Percentiles rank a stretch among this genome's conserved stretches.
These are phyloP conservation scores for Pandemis heparana DNA, from an alignment of 2,888 invertebrate genomes.

Conservation along the genomic window DNA sequence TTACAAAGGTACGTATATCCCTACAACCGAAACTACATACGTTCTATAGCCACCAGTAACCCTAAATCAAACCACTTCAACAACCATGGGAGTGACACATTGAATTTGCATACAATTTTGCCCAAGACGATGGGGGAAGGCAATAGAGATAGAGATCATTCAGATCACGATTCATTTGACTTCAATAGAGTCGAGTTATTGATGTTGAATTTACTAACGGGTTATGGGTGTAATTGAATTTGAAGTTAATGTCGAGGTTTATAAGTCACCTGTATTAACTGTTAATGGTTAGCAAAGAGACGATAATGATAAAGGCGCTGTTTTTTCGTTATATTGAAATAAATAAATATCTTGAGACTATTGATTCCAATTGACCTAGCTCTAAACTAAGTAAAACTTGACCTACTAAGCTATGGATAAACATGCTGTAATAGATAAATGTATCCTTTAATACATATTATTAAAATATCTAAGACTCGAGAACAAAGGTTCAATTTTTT, in stretches of 20 bases:
- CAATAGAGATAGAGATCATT: conserved; percentile 51
- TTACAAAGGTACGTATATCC: not conserved
- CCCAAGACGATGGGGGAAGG: conserved; percentile 55
- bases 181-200: conserved; percentile 40
- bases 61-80: conserved; percentile 57
- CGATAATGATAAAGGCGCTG: too few species aligned
- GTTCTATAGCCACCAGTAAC: conserved; percentile 23
- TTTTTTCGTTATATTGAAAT: too few species aligned
- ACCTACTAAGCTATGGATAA: too few species aligned
- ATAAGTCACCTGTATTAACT: too few species aligned
- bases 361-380: too few species aligned
- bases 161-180: conserved; percentile 46
- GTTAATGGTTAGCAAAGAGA: too few species aligned
- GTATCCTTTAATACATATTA: too few species aligned
- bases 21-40: not conserved
- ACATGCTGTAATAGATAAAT: too few species aligned
- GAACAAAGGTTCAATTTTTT: too few species aligned
- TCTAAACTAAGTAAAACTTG: too few species aligned
- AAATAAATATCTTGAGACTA: too few species aligned
- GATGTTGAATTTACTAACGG: conserved; percentile 7
- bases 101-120: conserved; percentile 76
- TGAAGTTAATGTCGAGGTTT: conserved; percentile 21
- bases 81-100: conserved; percentile 60
- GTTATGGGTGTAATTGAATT: conserved; percentile 45
- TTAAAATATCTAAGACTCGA: too few species aligned